These are phyloP conservation scores for Drosophila dunni DNA, from an alignment of 1,140 invertebrate species.

Conservation along the genomic window DNA sequence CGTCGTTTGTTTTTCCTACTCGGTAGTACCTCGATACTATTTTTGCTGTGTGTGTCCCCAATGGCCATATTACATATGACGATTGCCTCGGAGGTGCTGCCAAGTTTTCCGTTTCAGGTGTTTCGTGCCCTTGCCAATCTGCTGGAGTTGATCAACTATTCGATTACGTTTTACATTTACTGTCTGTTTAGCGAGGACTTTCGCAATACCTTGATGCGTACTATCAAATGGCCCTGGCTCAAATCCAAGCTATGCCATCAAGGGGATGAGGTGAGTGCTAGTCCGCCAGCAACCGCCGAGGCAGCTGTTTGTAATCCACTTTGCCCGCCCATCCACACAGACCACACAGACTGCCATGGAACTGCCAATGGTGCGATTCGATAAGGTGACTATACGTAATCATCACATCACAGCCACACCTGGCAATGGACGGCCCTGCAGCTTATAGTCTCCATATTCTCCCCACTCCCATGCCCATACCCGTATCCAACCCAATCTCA, in stretches of 20 bases:
- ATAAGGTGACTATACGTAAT: slow-evolving; percentile 64
- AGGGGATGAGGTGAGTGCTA: slow-evolving; percentile 79
- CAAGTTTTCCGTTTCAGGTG: slow-evolving; percentile 88
- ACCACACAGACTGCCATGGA: slow-evolving; percentile 34
- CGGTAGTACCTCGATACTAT: slow-evolving; percentile 90
- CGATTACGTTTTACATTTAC: slow-evolving; percentile 92
- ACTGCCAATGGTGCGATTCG: slow-evolving; percentile 72
- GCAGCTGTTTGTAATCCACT: slow-evolving; percentile 56
- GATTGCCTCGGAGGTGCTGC: slow-evolving; percentile 87
- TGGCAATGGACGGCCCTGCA: slow-evolving; percentile 77
- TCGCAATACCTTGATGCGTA: slow-evolving; percentile 88
- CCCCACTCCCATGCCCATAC: neutral
- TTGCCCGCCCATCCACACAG: slow-evolving; percentile 60
- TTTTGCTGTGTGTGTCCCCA: slow-evolving; percentile 90
- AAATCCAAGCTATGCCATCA: slow-evolving; percentile 71
- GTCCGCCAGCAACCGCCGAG: slow-evolving; percentile 59
- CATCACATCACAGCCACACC: slow-evolving; percentile 81
- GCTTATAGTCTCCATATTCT: slow-evolving; percentile 57
- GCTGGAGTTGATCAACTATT: slow-evolving; percentile 91
- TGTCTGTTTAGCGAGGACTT: slow-evolving; percentile 92
- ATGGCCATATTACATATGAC: slow-evolving; percentile 91
- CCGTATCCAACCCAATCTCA: neutral
- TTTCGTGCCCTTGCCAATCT: slow-evolving; percentile 91
- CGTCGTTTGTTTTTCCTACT: slow-evolving; percentile 89
- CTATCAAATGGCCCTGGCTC: slow-evolving; percentile 87